phyloP scores from a whole-genome alignment of 2,113 vertebrate species.

The Penelope pileata region DNA sequence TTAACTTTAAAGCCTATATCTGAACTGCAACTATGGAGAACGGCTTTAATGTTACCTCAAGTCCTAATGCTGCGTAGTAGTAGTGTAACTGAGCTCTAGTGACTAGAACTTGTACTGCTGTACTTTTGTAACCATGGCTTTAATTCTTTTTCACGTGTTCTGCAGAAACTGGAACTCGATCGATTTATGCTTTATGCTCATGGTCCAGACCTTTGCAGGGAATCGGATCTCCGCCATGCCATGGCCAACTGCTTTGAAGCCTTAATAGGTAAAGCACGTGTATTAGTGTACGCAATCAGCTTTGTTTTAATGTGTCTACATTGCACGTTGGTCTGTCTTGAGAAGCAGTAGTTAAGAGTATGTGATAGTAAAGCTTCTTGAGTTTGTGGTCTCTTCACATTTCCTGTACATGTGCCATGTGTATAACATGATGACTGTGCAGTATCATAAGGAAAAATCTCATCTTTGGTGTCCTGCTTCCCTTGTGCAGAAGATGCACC shows the following conservation, averaged over 20 bases:
- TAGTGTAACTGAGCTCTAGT: neutral
- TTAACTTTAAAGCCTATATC: neutral
- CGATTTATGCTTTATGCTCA: constrained; percentile 99
- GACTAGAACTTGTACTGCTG: neutral
- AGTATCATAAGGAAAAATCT: neutral
- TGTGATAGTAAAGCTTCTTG: neutral
- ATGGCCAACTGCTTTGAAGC: constrained; percentile 99
- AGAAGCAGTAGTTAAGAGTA: neutral
- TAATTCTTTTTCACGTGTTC: neutral
- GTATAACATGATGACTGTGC: neutral
- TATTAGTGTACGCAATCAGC: neutral
- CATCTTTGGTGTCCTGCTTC: neutral
- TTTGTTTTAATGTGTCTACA: rapidly evolving
- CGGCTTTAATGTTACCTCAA: neutral
- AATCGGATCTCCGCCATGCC: constrained; percentile 96
- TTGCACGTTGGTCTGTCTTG: rapidly evolving
- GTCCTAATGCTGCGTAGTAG: neutral
- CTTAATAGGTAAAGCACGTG: constrained; percentile 87
- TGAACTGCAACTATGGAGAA: neutral
- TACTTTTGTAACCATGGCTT: neutral
- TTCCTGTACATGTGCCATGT: rapidly evolving
- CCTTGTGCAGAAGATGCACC: neutral
- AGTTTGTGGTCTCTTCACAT: neutral
- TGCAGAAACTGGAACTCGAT: constrained; percentile 95
- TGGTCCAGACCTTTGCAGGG: constrained; percentile 95